A percentile compares a stretch with the other conserved stretches of the same genome.
Evolutionary conservation across 2,797 vertebrate species (phyloP).

Genomic region (Delichon dasypus): DNA sequence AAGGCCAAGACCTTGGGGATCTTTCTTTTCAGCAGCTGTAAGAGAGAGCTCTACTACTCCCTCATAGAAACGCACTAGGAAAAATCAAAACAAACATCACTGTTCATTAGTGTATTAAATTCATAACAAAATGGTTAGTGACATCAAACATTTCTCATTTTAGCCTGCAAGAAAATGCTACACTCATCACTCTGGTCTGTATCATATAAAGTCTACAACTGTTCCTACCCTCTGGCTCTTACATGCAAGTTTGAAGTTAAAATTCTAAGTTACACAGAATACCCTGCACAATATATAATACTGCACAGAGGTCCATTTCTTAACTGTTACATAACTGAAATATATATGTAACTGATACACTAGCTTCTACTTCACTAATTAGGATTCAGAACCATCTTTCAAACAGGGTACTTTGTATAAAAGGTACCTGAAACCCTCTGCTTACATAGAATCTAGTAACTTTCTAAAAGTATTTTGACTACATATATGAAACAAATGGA

Average conservation of each 20-base stretch:
- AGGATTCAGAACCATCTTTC: not conserved
- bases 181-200: not conserved
- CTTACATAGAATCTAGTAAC: not conserved
- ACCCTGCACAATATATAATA: not conserved
- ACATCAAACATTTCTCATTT: not conserved
- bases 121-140: not conserved
- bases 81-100: not conserved
- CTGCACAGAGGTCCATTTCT: not conserved
- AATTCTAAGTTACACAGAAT: not conserved
- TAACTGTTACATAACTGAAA: not conserved
- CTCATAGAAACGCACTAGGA: constrained; percentile 94
- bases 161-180: not conserved
- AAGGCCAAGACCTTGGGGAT: constrained; percentile 93
- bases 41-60: constrained; percentile 94
- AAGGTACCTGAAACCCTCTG: not conserved
- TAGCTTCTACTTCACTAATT: not conserved
- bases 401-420: fast-evolving
- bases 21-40: constrained; percentile 94
- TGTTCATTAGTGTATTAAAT: not conserved
- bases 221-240: not conserved
- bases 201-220: not conserved
- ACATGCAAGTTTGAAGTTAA: not conserved
- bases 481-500: not conserved
- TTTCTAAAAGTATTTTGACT: not conserved
- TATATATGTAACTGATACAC: not conserved